Evolutionary conservation across 2,797 vertebrate genomes (phyloP), one percentile per base, ranked within the genome.

Genomic region (Momotus momota): DNA sequence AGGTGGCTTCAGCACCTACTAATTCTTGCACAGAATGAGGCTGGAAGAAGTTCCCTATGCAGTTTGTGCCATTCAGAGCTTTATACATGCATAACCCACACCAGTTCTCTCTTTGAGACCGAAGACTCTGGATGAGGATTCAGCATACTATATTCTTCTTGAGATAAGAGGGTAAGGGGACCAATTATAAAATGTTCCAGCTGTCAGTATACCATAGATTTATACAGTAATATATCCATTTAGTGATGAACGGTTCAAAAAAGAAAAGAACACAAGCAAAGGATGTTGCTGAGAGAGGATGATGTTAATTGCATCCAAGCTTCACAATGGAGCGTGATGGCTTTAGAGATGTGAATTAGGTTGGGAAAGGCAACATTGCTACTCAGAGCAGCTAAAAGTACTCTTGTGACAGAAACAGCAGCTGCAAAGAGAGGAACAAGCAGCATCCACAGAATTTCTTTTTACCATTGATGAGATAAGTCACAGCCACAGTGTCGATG

Each of bases 271-370:
- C 46, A 86, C 14, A 43, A 90, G 84, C 43, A 90, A 84, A 79
- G 62, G 51, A 95, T 94, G 35, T 48, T 96, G 93, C 88, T 86
- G 86, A 94, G 69, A 71, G 61, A 87, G 49, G 69, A 86, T 78
- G 57, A 93, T 91, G 87, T 46, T 94, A 95, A 97, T 95, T 92
- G 51, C 93, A 94, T 94, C 65, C 33, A 58, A 90, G 38, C 52
- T 88, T 93, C 15, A 92, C 93, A 97, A 94, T 83, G 77, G 85
- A 86, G 41, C 65, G 8, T 93, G 91, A 95, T 95, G 72, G 69
- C 79, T 95, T 92, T 85, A 87, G 65, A 94, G 72, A 69, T 91
- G 49, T 88, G 72, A 97, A 94, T 88, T 83, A 94, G 85, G 64
- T 75, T 75, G 73, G 38, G 33, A 96, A 95, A 72, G 66, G 81